These are phyloP conservation scores for Pongo pygmaeus DNA, from an alignment of 2,113 vertebrate genomes.

Conservation along the genomic window DNA sequence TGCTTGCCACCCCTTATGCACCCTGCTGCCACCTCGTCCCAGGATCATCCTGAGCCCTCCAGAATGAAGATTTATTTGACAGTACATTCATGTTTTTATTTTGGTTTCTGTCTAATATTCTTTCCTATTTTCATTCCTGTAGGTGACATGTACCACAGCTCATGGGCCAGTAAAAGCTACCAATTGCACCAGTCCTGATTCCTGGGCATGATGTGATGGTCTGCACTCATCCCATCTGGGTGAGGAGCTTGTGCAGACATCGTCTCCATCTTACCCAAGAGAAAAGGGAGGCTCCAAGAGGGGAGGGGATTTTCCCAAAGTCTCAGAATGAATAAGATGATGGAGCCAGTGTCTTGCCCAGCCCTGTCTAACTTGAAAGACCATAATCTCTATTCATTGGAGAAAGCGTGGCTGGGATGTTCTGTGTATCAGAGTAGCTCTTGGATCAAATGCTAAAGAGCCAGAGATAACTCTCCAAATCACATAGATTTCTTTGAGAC, in stretches of 20 bases:
- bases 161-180: not conserved
- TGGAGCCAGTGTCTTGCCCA: rapidly evolving
- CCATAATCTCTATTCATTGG: not conserved
- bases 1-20: rapidly evolving
- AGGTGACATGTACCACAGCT: not conserved
- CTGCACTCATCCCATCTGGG: not conserved
- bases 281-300: not conserved
- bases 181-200: not conserved
- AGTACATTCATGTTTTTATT: not conserved
- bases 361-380: not conserved
- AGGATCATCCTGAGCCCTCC: not conserved
- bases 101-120: not conserved
- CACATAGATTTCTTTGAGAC: not conserved
- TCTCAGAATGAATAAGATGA: too few species aligned
- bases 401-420: not conserved
- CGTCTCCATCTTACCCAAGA: not conserved
- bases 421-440: not conserved
- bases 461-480: not conserved
- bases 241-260: not conserved
- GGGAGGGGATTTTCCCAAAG: not conserved
- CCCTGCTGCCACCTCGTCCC: not conserved
- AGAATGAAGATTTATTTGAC: not conserved
- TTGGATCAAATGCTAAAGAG: not conserved
- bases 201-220: not conserved
- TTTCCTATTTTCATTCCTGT: not conserved